Percentiles rank a stretch among this genome's conserved stretches.
Evolutionary conservation across 2,797 vertebrate species (phyloP).

Genomic region (Erethizon dorsatum): DNA sequence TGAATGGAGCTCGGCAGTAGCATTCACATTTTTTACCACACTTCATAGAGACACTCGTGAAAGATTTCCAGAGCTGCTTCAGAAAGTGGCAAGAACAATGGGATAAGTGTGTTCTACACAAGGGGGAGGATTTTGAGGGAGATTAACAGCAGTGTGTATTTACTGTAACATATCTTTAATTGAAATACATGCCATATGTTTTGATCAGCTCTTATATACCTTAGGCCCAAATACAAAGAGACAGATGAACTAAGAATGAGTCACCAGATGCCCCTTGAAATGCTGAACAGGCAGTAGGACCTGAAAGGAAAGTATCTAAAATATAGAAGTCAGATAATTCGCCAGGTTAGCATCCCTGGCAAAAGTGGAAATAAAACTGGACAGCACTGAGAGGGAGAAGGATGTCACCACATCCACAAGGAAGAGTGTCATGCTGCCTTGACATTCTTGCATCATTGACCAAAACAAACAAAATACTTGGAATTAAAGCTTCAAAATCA

Average conservation of each 20-base stretch:
- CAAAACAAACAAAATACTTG: background rate
- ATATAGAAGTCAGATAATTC: background rate
- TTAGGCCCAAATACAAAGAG: background rate
- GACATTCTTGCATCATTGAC: conserved; percentile 49
- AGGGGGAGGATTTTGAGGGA: background rate
- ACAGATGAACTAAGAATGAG: background rate
- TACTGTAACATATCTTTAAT: background rate
- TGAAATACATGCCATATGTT: background rate
- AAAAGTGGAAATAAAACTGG: conserved; percentile 62
- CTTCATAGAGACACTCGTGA: too few relatives aligned
- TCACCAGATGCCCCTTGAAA: background rate
- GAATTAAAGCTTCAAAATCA: conserved; percentile 42
- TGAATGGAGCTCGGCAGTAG: too few relatives aligned
- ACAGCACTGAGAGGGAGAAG: conserved; percentile 19
- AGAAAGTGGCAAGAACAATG: too few relatives aligned
- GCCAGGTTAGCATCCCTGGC: background rate
- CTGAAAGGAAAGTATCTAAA: conserved; percentile 22
- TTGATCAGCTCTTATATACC: background rate
- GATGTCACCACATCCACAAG: background rate
- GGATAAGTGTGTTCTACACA: too few relatives aligned
- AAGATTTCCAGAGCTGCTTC: too few relatives aligned
- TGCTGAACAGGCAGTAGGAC: background rate
- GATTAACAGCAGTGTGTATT: background rate
- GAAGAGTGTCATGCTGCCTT: background rate
- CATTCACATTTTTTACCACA: too few relatives aligned